Evolutionary conservation across 2,113 vertebrate genomes (phyloP), one percentile per base, ranked within the genome.

Genomic region (Thalassoma bifasciatum): DNA sequence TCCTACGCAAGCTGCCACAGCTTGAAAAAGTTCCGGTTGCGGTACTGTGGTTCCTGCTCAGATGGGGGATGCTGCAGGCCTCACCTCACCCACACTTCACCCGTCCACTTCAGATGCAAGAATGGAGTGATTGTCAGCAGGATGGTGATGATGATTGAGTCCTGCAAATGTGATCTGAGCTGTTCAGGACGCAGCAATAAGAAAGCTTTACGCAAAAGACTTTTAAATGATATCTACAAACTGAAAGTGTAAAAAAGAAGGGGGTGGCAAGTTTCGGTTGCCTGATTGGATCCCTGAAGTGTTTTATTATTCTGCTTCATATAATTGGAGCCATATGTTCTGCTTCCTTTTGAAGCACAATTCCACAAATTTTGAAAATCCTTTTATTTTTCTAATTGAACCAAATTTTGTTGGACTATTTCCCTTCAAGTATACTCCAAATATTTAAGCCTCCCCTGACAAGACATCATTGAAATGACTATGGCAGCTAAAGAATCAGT

Each of bases 71-170:
- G 96, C 94, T 99, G 97, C 60, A 93, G 91, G 0, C 96, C 97
- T 7, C 94, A 94, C 86, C 95, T 94, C 90, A 97, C 95, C 86
- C 93, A 93, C 81, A 98, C 96, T 8, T 87, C 94, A 69, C 92
- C 94, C 40, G 95, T 97, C 87, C 88, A 88, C 17, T 98, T 98
- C 93, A 93, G 87, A 26, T 98, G 96, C 0, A 94, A 94, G 0
- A 95, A 95, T 0, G 94, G 95, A 14, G 94, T 96, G 82, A 93
- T 86, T 72, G 94, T 96, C 91, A 95, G 90, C 87, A 97, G 95
- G 93, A 97, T 94, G 0, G 95, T 97, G 75, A 97, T 96, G 96
- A 94, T 95, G 94, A 97, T 96, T 72, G 93, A 97, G 91, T 96
- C 96, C 21, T 98, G 96, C 92, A 94, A 92, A 40, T 98, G 97